Evolutionary conservation across 2,113 vertebrate species (phyloP).

Genomic region (Oplegnathus fasciatus): DNA sequence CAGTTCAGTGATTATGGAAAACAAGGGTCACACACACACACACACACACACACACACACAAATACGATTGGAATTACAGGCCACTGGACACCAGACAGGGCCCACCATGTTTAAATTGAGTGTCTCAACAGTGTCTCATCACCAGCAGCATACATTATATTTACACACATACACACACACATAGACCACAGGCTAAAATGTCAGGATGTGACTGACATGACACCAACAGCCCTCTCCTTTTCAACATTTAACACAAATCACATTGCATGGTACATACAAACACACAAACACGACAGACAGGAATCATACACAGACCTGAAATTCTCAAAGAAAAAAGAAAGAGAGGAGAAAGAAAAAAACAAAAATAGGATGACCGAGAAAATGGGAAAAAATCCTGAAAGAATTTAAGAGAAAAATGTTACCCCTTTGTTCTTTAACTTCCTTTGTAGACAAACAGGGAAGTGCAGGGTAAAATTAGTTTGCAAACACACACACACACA

Average conservation of each 20-base stretch:
- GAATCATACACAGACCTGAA: background rate
- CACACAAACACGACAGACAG: background rate
- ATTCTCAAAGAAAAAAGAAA: background rate
- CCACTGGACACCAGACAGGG: constrained; percentile 10
- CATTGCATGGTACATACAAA: background rate
- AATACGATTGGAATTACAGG: constrained; percentile 29
- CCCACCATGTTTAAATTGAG: constrained; percentile 10
- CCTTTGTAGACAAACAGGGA: constrained; percentile 19
- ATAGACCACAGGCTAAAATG: background rate
- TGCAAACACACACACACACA: background rate
- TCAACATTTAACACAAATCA: constrained; percentile 7
- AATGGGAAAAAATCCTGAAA: background rate
- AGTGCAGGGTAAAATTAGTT: background rate
- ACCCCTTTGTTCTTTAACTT: constrained; percentile 1
- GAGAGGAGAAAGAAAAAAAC: background rate
- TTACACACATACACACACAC: background rate
- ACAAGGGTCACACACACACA: too few relatives aligned
- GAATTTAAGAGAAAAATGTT: background rate
- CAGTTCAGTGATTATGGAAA: too few relatives aligned
- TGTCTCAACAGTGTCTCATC: background rate
- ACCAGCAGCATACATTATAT: background rate
- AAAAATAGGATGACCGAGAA: background rate
- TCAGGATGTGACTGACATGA: constrained; percentile 23
- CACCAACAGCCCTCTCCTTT: constrained; percentile 6
- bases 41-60: too few relatives aligned